Conservation (phyloP, 2,888 invertebrate genomes). For the Macrosoma leucophasiata region DNA sequence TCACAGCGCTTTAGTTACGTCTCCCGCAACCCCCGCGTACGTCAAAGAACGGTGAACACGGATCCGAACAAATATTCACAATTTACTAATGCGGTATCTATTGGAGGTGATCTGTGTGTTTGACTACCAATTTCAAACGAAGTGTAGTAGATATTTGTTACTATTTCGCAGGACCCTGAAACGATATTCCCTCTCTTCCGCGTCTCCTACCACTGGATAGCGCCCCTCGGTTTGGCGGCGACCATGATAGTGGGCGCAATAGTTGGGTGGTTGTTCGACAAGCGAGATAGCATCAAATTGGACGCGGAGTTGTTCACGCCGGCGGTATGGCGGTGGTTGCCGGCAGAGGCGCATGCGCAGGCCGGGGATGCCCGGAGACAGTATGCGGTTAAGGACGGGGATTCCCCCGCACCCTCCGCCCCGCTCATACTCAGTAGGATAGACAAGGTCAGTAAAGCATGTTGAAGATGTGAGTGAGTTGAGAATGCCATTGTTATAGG, state of each 20-base stretch:
- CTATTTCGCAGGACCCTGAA: conserved; percentile 47
- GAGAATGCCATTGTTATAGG: too few relatives aligned
- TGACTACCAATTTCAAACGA: too few relatives aligned
- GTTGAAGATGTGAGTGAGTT: too few relatives aligned
- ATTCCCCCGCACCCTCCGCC: conserved; percentile 35
- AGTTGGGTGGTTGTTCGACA: conserved; percentile 65
- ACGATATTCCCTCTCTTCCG: conserved; percentile 83
- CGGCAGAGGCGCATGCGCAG: conserved; percentile 40
- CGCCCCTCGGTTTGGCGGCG: conserved; percentile 80
- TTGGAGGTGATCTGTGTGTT: too few relatives aligned
- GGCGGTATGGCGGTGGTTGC: conserved; percentile 48
- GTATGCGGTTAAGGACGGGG: conserved; percentile 23
- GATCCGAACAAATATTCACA: too few relatives aligned
- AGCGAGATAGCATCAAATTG: conserved; percentile 34
- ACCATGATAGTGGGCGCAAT: conserved; percentile 81
- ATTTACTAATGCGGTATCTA: too few relatives aligned
- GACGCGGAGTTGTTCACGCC: conserved; percentile 63
- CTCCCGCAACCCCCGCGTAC: too few relatives aligned
- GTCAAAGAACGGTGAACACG: too few relatives aligned
- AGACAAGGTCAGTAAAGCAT: conserved; percentile 29
- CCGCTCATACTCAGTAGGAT: conserved; percentile 46
- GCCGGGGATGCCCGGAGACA: conserved; percentile 36
- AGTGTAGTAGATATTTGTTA: conserved; percentile 12
- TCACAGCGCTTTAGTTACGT: too few relatives aligned
- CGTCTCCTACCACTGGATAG: conserved; percentile 88